phyloP scores from a whole-genome alignment of 2,113 vertebrate species.

The Pygoscelis antarcticus region DNA sequence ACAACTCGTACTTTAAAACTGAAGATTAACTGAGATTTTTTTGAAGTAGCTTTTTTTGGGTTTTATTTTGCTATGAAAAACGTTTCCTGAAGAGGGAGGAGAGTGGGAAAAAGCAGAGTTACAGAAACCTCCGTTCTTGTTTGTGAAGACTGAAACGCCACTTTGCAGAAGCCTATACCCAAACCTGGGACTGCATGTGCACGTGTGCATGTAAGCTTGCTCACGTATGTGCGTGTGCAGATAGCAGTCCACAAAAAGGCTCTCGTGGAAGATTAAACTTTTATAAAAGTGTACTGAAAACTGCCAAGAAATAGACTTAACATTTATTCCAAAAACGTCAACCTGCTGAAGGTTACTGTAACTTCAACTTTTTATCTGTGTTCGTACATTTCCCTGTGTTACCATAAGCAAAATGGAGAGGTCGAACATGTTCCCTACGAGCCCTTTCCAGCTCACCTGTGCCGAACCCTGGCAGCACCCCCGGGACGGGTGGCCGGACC shows the following conservation, averaged over 20 bases:
- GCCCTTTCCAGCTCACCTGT: no score
- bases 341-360: neutral
- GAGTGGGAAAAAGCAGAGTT: neutral
- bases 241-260: neutral
- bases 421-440: fast-evolving
- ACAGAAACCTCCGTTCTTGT: no score
- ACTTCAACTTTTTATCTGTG: neutral
- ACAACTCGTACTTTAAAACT: neutral
- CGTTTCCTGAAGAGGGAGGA: neutral
- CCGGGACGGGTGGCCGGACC: fast-evolving
- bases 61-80: neutral
- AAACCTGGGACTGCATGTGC: neutral
- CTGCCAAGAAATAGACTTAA: neutral
- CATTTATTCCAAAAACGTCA: neutral
- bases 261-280: neutral
- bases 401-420: neutral
- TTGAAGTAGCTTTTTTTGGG: neutral
- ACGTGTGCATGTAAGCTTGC: fast-evolving
- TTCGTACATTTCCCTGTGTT: neutral
- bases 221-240: neutral
- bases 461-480: neutral
- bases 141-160: fast-evolving
- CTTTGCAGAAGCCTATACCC: neutral
- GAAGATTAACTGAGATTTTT: neutral
- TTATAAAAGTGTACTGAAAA: neutral